Evolutionary conservation across 2,888 invertebrate genomes (phyloP), one percentile per base, ranked within the genome.

Genomic region (Malthinus seriepunctatus): DNA sequence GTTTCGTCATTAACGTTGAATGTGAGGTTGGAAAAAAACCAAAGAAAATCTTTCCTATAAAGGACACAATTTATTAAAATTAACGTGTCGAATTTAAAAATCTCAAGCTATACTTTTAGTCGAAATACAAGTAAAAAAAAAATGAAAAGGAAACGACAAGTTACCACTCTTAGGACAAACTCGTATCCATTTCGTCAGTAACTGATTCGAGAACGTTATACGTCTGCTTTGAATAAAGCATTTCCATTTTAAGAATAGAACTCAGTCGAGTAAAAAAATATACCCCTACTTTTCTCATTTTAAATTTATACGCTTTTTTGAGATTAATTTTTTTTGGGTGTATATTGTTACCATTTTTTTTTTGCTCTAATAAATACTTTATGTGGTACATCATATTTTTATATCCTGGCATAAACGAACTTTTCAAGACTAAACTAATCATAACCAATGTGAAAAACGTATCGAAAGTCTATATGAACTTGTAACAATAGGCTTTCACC

Each of bases 401-500:
- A 23, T 5, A 23, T 5, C 23, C 2, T 2, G 23, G 5, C 23
- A 23, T 23, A 23, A 23, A 23, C 23, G 23, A 23, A 23, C 23
- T 23, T 5, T 23, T 23, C 3, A 5, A 23, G 23, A 23, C 23
- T 23, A 23, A 15, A 15, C 23, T 42, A 15, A 15, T 8, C 3
- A 39, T 39, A 12, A 39, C 39, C 12, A 39, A 39, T n/a, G 14
- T 9, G 39, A 42, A 15, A 23, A 42, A 42, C 14, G 14, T 9
- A 42, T 42, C 23, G 15, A 42, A 42, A 23, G 39, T 42, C 23
- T 42, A 42, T 23, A 42, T 42, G 39, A 42, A 47, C 48, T 47
- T 47, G 47, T 54, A 54, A 54, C 54, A 54, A 54, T 47, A 45
- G 54, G 47, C 48, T 47, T 54, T 54, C 52, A 52, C 48, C 47